Evolutionary conservation across 2,888 invertebrate genomes (phyloP).

Genomic region (Drosophila formosana): DNA sequence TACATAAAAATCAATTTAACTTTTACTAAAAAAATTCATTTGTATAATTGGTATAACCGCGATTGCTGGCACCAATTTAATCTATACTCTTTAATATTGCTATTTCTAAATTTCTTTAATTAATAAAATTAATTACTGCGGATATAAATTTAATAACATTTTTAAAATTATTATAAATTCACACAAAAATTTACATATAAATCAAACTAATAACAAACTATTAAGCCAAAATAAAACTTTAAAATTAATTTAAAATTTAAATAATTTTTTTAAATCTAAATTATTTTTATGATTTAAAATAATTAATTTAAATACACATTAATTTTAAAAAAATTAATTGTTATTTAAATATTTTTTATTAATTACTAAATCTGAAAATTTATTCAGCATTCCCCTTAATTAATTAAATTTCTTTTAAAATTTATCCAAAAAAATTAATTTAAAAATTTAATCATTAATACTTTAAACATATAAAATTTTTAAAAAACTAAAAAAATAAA

Average conservation of each 20-base stretch:
- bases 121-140: slow-evolving; percentile 86
- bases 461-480: background rate
- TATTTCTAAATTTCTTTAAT: slow-evolving; percentile 88
- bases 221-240: slow-evolving; percentile 86
- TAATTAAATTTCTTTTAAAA: background rate
- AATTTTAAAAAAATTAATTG: background rate
- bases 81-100: slow-evolving; percentile 86
- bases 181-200: slow-evolving; percentile 87
- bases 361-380: slow-evolving; percentile 30
- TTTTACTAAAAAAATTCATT: slow-evolving; percentile 86
- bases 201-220: slow-evolving; percentile 86
- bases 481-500: background rate
- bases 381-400: background rate
- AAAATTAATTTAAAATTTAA: slow-evolving; percentile 23
- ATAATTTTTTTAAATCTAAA: background rate
- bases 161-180: slow-evolving; percentile 84
- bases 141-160: slow-evolving; percentile 83
- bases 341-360: slow-evolving; percentile 11
- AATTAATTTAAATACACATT: background rate
- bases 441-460: slow-evolving; percentile 3
- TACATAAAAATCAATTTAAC: slow-evolving; percentile 77
- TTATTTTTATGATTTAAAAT: slow-evolving; percentile 13
- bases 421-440: background rate
- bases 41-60: slow-evolving; percentile 89
- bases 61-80: slow-evolving; percentile 88